These are phyloP conservation scores for Meandrina meandrites DNA, from an alignment of 92 coral and sea anemone species.

Conservation along the genomic window DNA sequence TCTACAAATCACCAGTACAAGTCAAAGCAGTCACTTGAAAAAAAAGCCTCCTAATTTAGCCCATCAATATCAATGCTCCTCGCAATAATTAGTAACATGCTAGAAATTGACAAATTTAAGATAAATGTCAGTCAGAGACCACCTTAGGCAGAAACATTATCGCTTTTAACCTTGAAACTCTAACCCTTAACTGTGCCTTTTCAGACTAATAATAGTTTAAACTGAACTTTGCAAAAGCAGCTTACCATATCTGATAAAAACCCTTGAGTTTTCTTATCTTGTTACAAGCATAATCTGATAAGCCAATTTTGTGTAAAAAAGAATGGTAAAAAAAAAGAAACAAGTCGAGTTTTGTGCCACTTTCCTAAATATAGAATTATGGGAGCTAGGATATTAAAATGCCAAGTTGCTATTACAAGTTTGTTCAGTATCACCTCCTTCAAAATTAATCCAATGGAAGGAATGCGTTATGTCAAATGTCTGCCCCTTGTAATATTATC, in stretches of 20 bases:
- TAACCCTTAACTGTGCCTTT: background rate
- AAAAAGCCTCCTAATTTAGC: background rate
- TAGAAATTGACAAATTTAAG: too few species aligned
- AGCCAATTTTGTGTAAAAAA: background rate
- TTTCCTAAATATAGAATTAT: background rate
- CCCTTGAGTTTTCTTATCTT: conserved; percentile 13
- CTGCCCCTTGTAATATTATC: background rate
- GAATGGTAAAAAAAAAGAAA: background rate
- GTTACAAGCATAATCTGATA: conserved; percentile 14
- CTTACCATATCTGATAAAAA: conserved; percentile 19
- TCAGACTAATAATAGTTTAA: background rate
- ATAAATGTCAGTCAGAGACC: background rate
- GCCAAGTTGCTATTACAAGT: background rate
- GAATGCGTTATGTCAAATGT: background rate
- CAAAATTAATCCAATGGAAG: background rate
- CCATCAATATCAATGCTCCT: background rate
- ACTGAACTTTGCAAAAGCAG: background rate
- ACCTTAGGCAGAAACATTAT: background rate
- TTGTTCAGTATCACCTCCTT: background rate
- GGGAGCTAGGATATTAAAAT: background rate
- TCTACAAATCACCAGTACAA: background rate
- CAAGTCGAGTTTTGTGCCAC: background rate
- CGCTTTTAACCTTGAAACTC: background rate
- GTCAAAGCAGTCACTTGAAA: background rate
- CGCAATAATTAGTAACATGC: too few species aligned